Percentiles rank a stretch among this genome's conserved stretches.
phyloP scores from a whole-genome alignment of 1,140 invertebrate genomes.

The Oryctes rhinoceros region DNA sequence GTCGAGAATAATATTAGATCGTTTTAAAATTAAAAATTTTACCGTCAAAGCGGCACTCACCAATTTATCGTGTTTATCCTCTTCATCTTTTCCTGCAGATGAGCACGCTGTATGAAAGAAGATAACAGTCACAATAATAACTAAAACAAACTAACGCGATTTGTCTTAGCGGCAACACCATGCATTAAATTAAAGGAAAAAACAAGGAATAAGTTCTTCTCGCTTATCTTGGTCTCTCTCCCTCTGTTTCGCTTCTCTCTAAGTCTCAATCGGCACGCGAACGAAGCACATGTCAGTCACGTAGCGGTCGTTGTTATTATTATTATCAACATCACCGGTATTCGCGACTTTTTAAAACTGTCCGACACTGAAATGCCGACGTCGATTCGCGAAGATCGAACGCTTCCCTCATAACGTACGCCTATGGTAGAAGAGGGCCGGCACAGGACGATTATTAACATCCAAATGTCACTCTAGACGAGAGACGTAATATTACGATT shows the following conservation, averaged over 20 bases:
- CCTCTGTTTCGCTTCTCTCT: background rate
- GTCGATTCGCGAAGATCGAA: constrained; percentile 34
- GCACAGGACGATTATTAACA: constrained; percentile 47
- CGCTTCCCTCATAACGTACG: constrained; percentile 47
- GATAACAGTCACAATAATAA: constrained; percentile 18
- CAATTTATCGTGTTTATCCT: constrained; percentile 38
- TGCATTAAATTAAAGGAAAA: background rate
- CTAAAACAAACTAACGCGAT: constrained; percentile 34
- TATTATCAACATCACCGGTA: constrained; percentile 48
- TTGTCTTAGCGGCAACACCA: background rate
- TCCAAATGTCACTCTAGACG: constrained; percentile 48
- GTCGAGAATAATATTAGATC: background rate
- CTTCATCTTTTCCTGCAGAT: constrained; percentile 22
- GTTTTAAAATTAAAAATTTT: background rate
- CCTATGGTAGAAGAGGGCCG: constrained; percentile 44
- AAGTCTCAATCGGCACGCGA: constrained; percentile 21
- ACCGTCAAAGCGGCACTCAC: constrained; percentile 41
- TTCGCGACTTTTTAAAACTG: constrained; percentile 43
- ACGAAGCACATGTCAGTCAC: constrained; percentile 41
- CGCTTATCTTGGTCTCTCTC: background rate
- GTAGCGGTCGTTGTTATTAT: constrained; percentile 23
- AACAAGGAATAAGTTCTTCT: background rate
- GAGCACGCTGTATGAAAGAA: constrained; percentile 35
- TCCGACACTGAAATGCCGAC: constrained; percentile 44
- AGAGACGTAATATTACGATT: constrained; percentile 42